A percentile compares a stretch with the other conserved stretches of the same genome.
These are phyloP conservation scores for Kradibia gibbosae DNA, from an alignment of 1,140 invertebrate species.

Conservation along the genomic window DNA sequence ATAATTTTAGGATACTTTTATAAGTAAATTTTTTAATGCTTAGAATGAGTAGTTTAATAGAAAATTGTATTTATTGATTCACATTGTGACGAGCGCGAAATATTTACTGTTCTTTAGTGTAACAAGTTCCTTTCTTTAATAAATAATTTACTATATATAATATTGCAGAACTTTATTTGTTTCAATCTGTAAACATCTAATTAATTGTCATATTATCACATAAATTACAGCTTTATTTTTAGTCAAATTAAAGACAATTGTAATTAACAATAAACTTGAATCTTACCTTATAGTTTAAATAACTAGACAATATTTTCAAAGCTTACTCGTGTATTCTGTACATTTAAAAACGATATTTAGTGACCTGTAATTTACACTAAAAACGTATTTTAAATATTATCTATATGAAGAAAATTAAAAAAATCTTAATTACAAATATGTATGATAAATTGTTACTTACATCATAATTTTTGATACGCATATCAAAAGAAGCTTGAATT, in stretches of 20 bases:
- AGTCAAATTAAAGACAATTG: background rate
- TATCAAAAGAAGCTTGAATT: too few species aligned
- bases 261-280: background rate
- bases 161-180: background rate
- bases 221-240: background rate
- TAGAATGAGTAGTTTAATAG: slow-evolving; percentile 15
- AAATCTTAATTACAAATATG: background rate
- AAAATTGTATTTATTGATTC: slow-evolving; percentile 29
- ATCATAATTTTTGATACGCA: background rate
- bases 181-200: slow-evolving; percentile 6
- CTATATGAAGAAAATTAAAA: background rate
- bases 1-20: slow-evolving; percentile 69
- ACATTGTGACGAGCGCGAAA: background rate
- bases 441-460: background rate
- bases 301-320: background rate
- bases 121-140: background rate
- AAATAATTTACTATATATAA: background rate
- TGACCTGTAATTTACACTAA: background rate
- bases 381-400: background rate
- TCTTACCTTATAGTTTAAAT: background rate
- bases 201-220: slow-evolving; percentile 4
- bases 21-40: background rate
- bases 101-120: background rate
- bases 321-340: background rate
- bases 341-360: background rate